Evolutionary conservation across 2,113 vertebrate genomes (phyloP).

Genomic region (Phaethon lepturus): DNA sequence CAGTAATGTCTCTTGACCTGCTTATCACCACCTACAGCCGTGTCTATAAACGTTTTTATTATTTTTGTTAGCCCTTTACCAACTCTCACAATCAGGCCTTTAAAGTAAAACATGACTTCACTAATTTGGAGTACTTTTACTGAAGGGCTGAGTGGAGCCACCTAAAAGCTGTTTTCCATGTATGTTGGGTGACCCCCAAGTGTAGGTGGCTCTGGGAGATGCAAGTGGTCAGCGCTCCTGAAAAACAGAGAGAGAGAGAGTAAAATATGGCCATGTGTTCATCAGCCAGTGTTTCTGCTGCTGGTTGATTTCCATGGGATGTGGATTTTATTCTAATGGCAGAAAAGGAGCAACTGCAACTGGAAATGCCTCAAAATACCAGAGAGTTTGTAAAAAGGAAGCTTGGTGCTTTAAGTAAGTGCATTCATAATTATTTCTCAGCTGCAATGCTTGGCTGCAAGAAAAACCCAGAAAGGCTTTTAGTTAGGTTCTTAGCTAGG

Average conservation of each 20-base stretch:
- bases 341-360: not conserved
- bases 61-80: not conserved
- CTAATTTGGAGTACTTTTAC: not conserved
- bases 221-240: not conserved
- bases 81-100: not conserved
- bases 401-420: not conserved
- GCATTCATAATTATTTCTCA: not conserved
- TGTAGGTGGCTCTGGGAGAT: not conserved
- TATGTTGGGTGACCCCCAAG: not conserved
- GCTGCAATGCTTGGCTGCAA: not conserved
- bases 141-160: not conserved
- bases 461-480: not conserved
- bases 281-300: not conserved
- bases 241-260: not conserved
- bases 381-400: not conserved
- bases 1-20: not conserved
- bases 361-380: not conserved
- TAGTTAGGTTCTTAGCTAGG: not conserved
- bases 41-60: not conserved
- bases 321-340: not conserved
- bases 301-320: not conserved
- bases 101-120: not conserved
- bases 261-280: not conserved
- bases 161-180: not conserved
- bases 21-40: not conserved